A percentile compares a stretch with the other conserved stretches of the same genome.
Evolutionary conservation across 2,113 vertebrate genomes (phyloP).

Genomic region (Neolamprologus modestus): DNA sequence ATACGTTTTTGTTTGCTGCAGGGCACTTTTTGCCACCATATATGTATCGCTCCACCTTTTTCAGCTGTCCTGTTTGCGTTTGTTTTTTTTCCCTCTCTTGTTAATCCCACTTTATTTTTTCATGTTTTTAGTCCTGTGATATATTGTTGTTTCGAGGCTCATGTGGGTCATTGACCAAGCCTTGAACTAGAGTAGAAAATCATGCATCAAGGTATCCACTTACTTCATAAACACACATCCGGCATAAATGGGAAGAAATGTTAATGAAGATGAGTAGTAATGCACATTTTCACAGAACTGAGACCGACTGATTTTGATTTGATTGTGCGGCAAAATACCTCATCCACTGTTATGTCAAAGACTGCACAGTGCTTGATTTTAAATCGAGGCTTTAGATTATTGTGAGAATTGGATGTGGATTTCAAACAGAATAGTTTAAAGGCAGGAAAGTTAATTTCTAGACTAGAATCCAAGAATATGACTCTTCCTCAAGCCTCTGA

Average conservation of each 20-base stretch:
- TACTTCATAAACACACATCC: background rate
- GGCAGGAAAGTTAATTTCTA: background rate
- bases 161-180: background rate
- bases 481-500: background rate
- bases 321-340: background rate
- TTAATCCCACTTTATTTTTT: background rate
- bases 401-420: background rate
- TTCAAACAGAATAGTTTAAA: background rate
- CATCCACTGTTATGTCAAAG: background rate
- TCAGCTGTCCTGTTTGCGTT: background rate
- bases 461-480: background rate
- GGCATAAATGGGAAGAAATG: background rate
- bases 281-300: background rate
- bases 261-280: background rate
- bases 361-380: background rate
- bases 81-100: background rate
- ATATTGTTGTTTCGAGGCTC: background rate
- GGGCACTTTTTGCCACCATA: background rate
- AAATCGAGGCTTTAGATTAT: background rate
- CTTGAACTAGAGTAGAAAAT: background rate
- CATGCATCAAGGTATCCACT: background rate
- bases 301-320: background rate
- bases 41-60: background rate
- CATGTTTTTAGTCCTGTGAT: background rate
- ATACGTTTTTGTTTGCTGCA: background rate